These are phyloP conservation scores for Heliconius himera DNA, from an alignment of 1,140 invertebrate genomes.

Conservation along the genomic window DNA sequence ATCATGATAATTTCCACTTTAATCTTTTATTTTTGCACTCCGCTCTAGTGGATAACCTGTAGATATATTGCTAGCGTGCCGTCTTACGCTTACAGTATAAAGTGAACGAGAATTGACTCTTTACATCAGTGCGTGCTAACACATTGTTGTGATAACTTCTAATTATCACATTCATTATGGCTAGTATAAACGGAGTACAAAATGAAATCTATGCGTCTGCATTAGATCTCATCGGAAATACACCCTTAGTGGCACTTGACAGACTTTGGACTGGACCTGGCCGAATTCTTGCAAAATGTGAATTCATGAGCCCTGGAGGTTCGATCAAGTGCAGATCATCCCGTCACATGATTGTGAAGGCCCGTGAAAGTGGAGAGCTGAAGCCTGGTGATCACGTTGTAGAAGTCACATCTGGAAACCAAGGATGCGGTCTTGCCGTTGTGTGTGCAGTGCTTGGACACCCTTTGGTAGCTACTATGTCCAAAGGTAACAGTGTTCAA, in stretches of 20 bases:
- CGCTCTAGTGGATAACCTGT: conserved; percentile 7
- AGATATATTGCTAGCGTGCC: conserved; percentile 4
- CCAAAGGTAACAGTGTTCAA: conserved; percentile 9
- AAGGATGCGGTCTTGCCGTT: neutral
- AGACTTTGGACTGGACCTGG: conserved; percentile 66
- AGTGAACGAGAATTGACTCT: neutral
- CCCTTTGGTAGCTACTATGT: conserved; percentile 58
- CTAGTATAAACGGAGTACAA: conserved; percentile 5
- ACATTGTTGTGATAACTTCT: neutral
- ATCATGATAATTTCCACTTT: neutral
- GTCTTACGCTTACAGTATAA: conserved; percentile 6
- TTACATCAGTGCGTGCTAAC: neutral
- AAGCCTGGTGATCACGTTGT: neutral
- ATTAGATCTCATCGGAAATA: conserved; percentile 69
- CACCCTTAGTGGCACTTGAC: conserved; percentile 68
- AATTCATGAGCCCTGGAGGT: conserved; percentile 46
- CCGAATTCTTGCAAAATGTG: conserved; percentile 61
- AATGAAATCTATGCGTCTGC: conserved; percentile 69
- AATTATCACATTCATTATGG: conserved; percentile 3
- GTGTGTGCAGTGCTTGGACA: conserved; percentile 6
- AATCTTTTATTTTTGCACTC: conserved; percentile 7
- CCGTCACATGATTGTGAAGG: neutral
- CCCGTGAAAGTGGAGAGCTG: conserved; percentile 5
- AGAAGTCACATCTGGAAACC: conserved; percentile 8
- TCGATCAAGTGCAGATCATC: conserved; percentile 7